Evolutionary conservation across 2,797 vertebrate genomes (phyloP).

Genomic region (Manis pentadactyla): DNA sequence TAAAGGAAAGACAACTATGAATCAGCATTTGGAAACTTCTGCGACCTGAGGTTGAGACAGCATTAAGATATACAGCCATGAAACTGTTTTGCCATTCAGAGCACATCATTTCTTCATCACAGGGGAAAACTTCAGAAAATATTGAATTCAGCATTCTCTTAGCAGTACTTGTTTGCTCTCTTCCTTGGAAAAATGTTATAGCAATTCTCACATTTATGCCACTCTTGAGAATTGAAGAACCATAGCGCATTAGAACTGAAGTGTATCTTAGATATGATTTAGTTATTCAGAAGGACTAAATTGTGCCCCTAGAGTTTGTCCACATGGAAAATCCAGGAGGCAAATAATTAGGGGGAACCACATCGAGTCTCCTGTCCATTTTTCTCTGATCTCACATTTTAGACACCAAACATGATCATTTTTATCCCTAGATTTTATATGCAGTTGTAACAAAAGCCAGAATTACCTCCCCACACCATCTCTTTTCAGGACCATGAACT

Average conservation of each 20-base stretch:
- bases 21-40: slow-evolving; percentile 25
- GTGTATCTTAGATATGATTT: background rate
- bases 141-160: slow-evolving; percentile 38
- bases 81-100: slow-evolving; percentile 29
- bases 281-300: background rate
- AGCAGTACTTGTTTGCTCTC: slow-evolving; percentile 32
- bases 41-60: background rate
- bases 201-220: background rate
- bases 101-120: slow-evolving; percentile 1
- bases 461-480: background rate
- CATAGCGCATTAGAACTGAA: background rate
- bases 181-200: slow-evolving; percentile 52
- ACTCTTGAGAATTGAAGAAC: slow-evolving; percentile 44
- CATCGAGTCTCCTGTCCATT: background rate
- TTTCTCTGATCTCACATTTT: background rate
- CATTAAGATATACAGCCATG: background rate
- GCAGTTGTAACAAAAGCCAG: background rate
- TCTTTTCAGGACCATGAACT: background rate
- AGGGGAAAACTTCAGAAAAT: slow-evolving; percentile 53
- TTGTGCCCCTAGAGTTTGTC: background rate
- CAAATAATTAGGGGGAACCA: background rate
- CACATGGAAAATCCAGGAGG: background rate
- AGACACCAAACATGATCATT: background rate
- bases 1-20: background rate
- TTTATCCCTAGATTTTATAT: background rate